Percentiles rank a stretch among this genome's conserved stretches.
phyloP scores from a whole-genome alignment of 2,113 vertebrate species.

The Psittacus erithacus region DNA sequence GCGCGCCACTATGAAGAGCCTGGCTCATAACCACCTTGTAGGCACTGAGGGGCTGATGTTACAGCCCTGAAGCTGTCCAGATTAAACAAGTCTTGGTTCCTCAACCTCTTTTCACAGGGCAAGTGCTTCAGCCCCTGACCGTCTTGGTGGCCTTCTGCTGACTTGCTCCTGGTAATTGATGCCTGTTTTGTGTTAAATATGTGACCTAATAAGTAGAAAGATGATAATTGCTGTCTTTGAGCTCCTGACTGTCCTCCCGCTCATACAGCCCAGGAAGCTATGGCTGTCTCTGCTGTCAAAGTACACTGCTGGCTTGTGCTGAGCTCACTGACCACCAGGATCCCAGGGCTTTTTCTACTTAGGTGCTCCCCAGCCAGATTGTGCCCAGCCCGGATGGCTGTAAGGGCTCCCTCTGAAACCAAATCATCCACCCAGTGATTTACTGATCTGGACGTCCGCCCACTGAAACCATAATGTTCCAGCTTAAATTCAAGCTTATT shows the following conservation, averaged over 20 bases:
- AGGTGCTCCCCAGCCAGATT: neutral
- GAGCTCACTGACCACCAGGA: neutral
- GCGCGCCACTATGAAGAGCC: neutral
- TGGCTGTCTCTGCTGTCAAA: neutral
- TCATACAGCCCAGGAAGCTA: neutral
- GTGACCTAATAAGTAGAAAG: neutral
- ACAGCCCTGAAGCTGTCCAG: neutral
- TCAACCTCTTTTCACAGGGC: neutral
- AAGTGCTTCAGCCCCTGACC: neutral
- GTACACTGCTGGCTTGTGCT: neutral
- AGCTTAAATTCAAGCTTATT: neutral
- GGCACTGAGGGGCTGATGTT: neutral
- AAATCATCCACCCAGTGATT: neutral
- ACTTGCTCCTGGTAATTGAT: neutral
- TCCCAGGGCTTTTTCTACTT: neutral
- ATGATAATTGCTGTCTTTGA: neutral
- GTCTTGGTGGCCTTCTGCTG: neutral
- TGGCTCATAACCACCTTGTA: neutral
- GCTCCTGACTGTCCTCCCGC: neutral
- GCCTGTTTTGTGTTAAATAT: neutral
- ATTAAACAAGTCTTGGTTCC: neutral
- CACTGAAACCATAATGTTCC: neutral
- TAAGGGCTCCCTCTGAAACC: neutral
- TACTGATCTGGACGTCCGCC: neutral
- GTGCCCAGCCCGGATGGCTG: neutral